Conservation (phyloP, 2,113 vertebrate genomes). For the Nothocercus julius region DNA sequence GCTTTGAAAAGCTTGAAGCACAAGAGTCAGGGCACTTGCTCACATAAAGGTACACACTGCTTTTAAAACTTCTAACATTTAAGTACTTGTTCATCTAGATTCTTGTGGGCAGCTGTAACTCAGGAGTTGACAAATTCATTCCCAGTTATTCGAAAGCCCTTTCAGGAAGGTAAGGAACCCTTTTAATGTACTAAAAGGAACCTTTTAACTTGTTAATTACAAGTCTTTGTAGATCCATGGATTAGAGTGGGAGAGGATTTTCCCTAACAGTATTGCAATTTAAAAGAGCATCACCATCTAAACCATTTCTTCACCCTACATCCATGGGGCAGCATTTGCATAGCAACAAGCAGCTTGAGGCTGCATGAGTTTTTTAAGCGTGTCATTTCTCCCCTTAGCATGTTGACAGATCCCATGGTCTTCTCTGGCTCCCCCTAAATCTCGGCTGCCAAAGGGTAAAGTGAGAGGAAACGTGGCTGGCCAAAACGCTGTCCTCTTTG, state of each 20-base stretch:
- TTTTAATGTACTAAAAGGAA: background rate
- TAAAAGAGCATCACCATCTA: background rate
- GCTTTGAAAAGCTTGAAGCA: background rate
- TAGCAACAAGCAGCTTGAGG: background rate
- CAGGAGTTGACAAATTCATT: slow-evolving; percentile 5
- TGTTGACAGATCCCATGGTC: background rate
- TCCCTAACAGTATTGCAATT: background rate
- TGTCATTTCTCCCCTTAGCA: background rate
- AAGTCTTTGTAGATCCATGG: background rate
- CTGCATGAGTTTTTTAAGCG: background rate
- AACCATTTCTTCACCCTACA: background rate
- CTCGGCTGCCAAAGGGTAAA: background rate
- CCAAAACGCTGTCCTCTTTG: rapidly evolving
- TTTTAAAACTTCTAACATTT: background rate
- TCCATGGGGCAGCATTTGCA: background rate
- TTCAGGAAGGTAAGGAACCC: background rate
- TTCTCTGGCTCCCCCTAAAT: background rate
- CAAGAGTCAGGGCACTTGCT: background rate
- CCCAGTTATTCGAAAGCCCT: background rate
- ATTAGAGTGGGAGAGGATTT: background rate
- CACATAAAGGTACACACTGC: background rate
- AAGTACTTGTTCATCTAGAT: background rate
- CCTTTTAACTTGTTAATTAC: background rate
- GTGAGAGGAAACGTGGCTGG: background rate
- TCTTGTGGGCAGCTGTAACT: background rate